phyloP scores from a whole-genome alignment of 2,888 invertebrate genomes.

The Thalpophila matura region DNA sequence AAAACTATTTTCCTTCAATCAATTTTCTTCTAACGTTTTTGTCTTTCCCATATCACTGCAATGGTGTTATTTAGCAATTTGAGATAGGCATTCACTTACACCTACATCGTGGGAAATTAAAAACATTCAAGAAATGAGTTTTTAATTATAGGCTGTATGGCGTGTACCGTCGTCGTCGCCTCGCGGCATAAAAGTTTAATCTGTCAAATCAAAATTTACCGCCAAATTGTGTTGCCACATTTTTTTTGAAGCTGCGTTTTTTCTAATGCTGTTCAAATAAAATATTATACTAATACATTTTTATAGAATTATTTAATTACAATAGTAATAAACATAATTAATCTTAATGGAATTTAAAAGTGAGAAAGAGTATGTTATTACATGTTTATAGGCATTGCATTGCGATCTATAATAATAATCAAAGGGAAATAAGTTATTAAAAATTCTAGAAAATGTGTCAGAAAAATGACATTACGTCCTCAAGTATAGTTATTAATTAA shows the following conservation, averaged over 20 bases:
- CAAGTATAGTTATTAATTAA: not conserved
- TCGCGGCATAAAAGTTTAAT: slow-evolving; percentile 58
- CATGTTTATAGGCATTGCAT: not conserved
- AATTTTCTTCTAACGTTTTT: slow-evolving; percentile 48
- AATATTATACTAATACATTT: too few relatives aligned
- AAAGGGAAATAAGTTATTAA: slow-evolving; percentile 24
- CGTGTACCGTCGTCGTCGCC: slow-evolving; percentile 36
- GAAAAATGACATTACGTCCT: not conserved
- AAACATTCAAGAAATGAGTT: slow-evolving; percentile 59
- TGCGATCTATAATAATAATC: not conserved
- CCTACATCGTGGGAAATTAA: slow-evolving; percentile 61
- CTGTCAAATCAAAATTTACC: slow-evolving; percentile 58
- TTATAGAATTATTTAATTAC: not conserved
- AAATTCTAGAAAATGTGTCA: not conserved
- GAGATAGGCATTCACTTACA: slow-evolving; percentile 45
- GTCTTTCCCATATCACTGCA: slow-evolving; percentile 28
- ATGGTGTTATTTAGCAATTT: slow-evolving; percentile 53
- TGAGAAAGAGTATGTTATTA: slow-evolving; percentile 21
- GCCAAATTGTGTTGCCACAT: slow-evolving; percentile 43
- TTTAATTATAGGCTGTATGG: slow-evolving; percentile 62
- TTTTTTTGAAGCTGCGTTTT: too few relatives aligned
- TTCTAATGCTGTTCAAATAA: too few relatives aligned
- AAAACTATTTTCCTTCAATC: slow-evolving; percentile 54
- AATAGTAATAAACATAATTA: not conserved
- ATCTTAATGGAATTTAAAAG: slow-evolving; percentile 9